Base-by-base conservation (phyloP, 2,797 vertebrate genomes). In the Typhlichthys eigenmanni region DNA sequence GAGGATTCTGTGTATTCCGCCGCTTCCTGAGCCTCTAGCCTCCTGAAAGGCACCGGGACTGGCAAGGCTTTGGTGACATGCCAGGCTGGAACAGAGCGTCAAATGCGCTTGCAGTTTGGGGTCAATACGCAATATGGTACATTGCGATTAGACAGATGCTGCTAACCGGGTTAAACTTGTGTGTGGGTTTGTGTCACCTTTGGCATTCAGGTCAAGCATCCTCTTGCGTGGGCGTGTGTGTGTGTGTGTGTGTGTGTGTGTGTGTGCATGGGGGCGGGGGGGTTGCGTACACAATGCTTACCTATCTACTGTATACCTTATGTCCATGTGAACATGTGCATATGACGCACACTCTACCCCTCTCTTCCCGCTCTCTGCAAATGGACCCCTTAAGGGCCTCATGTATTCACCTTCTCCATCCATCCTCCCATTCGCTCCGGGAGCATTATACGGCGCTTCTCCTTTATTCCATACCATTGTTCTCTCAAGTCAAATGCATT, bases 381-480 rank as follows among this genome's bases (percentile, higher is more conserved):
- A 55, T 68, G 64, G 32, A 54, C 75, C 75, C 69, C 69, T 66
- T 13, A 68, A 71, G 70, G 67, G 79, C 68, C 78, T 81, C 75
- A 4, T 57, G 58, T 69, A 70, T 68, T 49, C 51, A 51, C 60
- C 74, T 55, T 68, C 60, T 32, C 71, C 64, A 72, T 62, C 57
- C 71, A 65, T 79, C 69, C 60, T 70, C 51, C 45, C 50, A 9
- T 68, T 79, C 74, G 83, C 66, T 78, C 85, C 83, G 67, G 82
- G 68, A 65, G 71, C 72, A 55, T 79, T 78, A 85, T 83, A 85
- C 17, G 24, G 85, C 65, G 71, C 77, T 88, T 80, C 75, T 69
- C 75, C 76, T 88, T 86, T 79, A 85, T 87, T 83, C 82, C 48
- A 83, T 86, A 84, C 85, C 79, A 89, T 89, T 91, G 87, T 91